Conservation (phyloP, 2,888 invertebrate genomes). For the Dinocampus coccinellae region DNA sequence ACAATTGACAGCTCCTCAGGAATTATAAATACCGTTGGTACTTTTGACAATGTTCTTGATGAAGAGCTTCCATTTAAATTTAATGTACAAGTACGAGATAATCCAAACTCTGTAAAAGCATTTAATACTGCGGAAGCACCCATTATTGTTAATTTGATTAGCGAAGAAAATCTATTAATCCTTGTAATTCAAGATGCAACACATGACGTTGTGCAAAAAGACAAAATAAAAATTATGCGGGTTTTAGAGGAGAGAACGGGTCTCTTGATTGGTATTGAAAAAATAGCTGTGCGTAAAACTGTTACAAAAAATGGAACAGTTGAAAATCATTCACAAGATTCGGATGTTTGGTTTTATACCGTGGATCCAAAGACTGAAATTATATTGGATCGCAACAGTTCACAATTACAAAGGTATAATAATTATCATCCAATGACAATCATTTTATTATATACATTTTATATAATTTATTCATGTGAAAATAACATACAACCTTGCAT, state of each 20-base stretch:
- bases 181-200: conserved; percentile 82
- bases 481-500: conserved; percentile 9
- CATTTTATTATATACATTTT: not conserved
- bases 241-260: conserved; percentile 81
- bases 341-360: conserved; percentile 90
- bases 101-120: conserved; percentile 76
- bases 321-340: conserved; percentile 77
- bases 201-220: conserved; percentile 77
- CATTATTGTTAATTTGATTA: conserved; percentile 84
- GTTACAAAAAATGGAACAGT: conserved; percentile 82
- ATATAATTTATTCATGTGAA: not conserved
- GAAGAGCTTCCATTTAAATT: conserved; percentile 79
- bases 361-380: conserved; percentile 83
- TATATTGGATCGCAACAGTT: conserved; percentile 81
- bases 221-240: conserved; percentile 72
- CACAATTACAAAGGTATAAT: conserved; percentile 76
- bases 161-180: conserved; percentile 82
- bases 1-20: conserved; percentile 81
- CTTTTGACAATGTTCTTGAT: conserved; percentile 77
- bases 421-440: not conserved
- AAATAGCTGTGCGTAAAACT: conserved; percentile 83
- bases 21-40: conserved; percentile 80
- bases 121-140: conserved; percentile 76
- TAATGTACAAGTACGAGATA: conserved; percentile 75
- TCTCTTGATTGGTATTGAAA: conserved; percentile 85